phyloP scores from a whole-genome alignment of 2,888 invertebrate genomes.

The Incurvaria masculella region DNA sequence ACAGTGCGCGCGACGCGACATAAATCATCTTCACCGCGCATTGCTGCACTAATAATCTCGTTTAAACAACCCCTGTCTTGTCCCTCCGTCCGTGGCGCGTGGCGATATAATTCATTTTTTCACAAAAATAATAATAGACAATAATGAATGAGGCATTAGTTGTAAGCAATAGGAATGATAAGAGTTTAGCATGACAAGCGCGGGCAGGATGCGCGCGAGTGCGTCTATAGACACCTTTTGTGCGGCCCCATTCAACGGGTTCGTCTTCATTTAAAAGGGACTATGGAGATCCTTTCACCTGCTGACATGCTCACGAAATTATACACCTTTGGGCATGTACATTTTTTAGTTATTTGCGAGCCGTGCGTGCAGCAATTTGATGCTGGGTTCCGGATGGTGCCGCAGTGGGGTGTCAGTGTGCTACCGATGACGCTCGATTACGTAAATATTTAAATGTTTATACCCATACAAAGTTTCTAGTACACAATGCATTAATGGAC shows the following conservation, averaged over 20 bases:
- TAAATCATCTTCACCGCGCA: constrained; percentile 49
- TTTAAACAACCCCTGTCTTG: constrained; percentile 55
- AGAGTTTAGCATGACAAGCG: constrained; percentile 48
- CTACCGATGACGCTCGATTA: no score
- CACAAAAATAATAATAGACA: constrained; percentile 32
- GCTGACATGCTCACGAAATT: no score
- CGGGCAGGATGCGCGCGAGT: constrained; percentile 38
- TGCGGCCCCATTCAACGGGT: constrained; percentile 6
- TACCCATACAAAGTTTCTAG: no score
- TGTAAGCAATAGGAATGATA: constrained; percentile 34
- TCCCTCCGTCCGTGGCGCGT: constrained; percentile 17
- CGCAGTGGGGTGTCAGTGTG: no score
- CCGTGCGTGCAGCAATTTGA: no score
- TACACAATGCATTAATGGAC: no score
- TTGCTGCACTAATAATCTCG: constrained; percentile 49
- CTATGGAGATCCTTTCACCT: no score
- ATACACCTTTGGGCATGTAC: no score
- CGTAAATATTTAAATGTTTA: no score
- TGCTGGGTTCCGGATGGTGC: no score
- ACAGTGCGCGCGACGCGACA: constrained; percentile 21
- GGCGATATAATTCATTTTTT: not conserved
- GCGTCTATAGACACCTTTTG: constrained; percentile 29
- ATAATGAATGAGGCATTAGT: constrained; percentile 26
- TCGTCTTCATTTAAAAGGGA: no score
- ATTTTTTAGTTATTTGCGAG: no score